Evolutionary conservation across 2,888 invertebrate species (phyloP).

Genomic region (Microctonus brassicae): DNA sequence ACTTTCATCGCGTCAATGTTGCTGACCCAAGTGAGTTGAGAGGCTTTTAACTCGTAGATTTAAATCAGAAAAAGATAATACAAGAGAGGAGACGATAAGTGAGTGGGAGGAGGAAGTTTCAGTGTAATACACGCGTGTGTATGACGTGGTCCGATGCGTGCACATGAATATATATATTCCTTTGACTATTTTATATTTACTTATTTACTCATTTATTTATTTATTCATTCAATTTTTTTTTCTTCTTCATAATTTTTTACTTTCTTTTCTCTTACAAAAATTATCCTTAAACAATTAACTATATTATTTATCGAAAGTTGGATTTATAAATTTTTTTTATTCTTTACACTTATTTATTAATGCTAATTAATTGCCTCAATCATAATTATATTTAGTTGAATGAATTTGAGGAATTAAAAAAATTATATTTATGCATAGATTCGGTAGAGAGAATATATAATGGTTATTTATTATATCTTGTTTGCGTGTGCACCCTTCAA

Average conservation of each 20-base stretch:
- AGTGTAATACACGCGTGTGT: background rate
- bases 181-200: constrained; percentile 4
- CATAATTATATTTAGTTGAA: background rate
- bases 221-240: no score
- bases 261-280: background rate
- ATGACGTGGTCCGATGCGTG: constrained; percentile 6
- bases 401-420: background rate
- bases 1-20: constrained; percentile 41
- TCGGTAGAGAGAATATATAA: background rate
- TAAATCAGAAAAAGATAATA: background rate
- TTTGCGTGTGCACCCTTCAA: background rate
- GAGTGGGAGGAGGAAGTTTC: constrained; percentile 14
- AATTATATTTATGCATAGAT: background rate
- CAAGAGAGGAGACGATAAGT: background rate
- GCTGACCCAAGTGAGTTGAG: constrained; percentile 15
- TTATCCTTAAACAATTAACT: constrained; percentile 13
- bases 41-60: constrained; percentile 18
- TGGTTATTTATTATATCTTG: background rate
- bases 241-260: background rate
- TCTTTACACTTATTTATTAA: no score
- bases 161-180: constrained; percentile 17
- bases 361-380: background rate
- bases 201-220: background rate
- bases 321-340: no score
- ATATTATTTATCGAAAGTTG: constrained; percentile 14